A percentile compares a stretch with the other conserved stretches of the same genome.
phyloP scores from a whole-genome alignment of 2,113 vertebrate species.

The Burhinus oedicnemus region DNA sequence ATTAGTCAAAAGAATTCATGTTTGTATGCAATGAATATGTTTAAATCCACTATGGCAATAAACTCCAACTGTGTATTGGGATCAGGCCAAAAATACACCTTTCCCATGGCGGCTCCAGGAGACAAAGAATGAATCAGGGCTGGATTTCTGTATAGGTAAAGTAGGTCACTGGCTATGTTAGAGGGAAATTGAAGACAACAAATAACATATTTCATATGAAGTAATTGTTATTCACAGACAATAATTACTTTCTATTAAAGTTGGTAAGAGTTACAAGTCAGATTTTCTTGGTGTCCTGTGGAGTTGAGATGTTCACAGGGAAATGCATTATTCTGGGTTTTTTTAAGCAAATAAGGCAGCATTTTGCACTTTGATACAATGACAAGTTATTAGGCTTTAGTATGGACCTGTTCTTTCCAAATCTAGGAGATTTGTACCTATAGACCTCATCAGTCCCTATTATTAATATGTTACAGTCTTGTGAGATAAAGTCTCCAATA shows the following conservation, averaged over 20 bases:
- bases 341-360: neutral
- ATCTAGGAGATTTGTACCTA: neutral
- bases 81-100: neutral
- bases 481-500: neutral
- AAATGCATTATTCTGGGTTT: neutral
- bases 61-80: neutral
- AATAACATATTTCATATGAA: neutral
- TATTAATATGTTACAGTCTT: neutral
- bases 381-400: neutral
- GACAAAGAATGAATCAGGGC: neutral
- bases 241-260: neutral
- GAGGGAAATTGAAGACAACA: neutral
- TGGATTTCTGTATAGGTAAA: slow-evolving; percentile 2
- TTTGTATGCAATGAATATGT: neutral
- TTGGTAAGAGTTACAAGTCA: neutral
- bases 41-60: neutral
- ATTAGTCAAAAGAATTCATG: neutral
- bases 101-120: neutral
- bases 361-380: neutral
- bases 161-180: neutral
- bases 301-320: neutral
- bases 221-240: neutral
- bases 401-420: neutral
- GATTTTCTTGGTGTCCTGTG: neutral
- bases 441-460: neutral